A percentile compares a stretch with the other conserved stretches of the same genome.
Evolutionary conservation across 2,888 invertebrate genomes (phyloP).

Genomic region (Sylvicola cinctus): DNA sequence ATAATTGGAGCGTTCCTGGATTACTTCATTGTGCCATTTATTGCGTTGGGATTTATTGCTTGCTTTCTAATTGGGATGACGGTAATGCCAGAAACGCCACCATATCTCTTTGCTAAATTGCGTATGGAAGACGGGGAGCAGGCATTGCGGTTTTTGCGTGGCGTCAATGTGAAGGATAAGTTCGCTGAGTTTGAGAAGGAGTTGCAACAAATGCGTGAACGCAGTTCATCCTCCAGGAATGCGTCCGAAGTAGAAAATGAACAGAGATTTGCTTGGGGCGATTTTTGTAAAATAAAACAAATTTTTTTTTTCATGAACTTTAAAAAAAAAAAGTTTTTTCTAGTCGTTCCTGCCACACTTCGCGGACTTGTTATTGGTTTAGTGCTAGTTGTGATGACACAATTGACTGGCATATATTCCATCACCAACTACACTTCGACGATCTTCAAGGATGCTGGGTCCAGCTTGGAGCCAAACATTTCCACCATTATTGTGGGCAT

Average conservation of each 20-base stretch:
- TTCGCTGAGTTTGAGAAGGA: too few species aligned
- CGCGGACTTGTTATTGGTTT: not conserved
- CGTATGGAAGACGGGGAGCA: too few species aligned
- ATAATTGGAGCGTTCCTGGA: slow-evolving; percentile 15
- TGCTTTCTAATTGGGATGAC: not conserved
- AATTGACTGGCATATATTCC: not conserved
- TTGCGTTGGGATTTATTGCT: slow-evolving; percentile 5
- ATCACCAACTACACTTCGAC: slow-evolving; percentile 2
- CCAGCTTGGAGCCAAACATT: slow-evolving; percentile 8
- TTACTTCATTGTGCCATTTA: slow-evolving; percentile 14
- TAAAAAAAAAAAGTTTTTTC: too few species aligned
- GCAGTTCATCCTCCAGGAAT: not conserved
- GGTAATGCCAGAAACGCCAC: slow-evolving; percentile 4
- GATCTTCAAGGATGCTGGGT: slow-evolving; percentile 3
- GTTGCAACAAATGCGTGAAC: too few species aligned
- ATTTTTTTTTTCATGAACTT: too few species aligned
- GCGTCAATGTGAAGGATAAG: too few species aligned
- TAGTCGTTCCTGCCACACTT: not conserved
- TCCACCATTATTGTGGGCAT: slow-evolving; percentile 13
- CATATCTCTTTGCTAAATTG: not conserved
- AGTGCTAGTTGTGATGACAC: not conserved
- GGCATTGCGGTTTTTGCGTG: too few species aligned
- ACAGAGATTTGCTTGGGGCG: not conserved
- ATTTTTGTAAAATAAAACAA: not conserved
- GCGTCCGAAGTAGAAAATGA: not conserved